These are phyloP conservation scores for Trachelus iudaicus DNA, from an alignment of 2,888 invertebrate genomes.

Conservation along the genomic window DNA sequence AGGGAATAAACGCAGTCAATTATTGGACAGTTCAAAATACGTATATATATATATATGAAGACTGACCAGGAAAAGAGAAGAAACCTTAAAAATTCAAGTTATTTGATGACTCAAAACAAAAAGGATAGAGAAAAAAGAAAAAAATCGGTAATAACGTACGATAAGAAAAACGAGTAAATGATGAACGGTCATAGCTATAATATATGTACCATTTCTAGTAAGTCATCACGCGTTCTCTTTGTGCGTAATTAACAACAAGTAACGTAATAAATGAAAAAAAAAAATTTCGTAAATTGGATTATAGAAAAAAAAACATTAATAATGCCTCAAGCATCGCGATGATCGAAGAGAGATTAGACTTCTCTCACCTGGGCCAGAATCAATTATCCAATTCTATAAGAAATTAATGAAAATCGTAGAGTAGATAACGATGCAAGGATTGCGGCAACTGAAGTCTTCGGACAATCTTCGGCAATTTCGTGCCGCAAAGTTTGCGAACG, in stretches of 20 bases:
- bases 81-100: background rate
- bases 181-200: background rate
- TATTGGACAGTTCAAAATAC: background rate
- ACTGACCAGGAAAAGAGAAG: background rate
- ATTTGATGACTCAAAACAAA: background rate
- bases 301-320: background rate
- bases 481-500: conserved; percentile 71
- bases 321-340: background rate
- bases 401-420: conserved; percentile 70
- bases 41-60: background rate
- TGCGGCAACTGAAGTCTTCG: conserved; percentile 74
- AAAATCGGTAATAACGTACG: background rate
- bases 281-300: background rate
- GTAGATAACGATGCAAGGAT: conserved; percentile 75
- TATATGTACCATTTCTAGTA: background rate
- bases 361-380: background rate
- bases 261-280: background rate
- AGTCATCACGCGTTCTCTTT: background rate
- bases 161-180: background rate
- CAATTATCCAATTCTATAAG: background rate
- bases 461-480: conserved; percentile 70
- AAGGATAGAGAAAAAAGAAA: background rate
- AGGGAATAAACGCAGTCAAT: conserved; percentile 6
- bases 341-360: background rate
- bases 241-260: background rate